A percentile compares a stretch with the other conserved stretches of the same genome.
Evolutionary conservation across 2,113 vertebrate species (phyloP).

Genomic region (Phrynosoma platyrhinos): DNA sequence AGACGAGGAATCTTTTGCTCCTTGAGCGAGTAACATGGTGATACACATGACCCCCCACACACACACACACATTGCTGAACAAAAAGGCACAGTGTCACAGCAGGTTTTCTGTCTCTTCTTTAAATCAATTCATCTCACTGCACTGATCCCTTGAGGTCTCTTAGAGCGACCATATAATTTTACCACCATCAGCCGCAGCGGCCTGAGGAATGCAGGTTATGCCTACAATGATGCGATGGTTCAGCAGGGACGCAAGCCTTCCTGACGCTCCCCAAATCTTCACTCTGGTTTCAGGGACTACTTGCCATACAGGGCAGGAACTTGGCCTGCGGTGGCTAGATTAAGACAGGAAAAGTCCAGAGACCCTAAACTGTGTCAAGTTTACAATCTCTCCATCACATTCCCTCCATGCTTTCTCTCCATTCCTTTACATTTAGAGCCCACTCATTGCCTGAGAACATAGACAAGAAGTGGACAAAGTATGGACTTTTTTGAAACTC

Average conservation of each 20-base stretch:
- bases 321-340: not conserved
- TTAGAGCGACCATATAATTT: too few relatives aligned
- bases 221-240: not conserved
- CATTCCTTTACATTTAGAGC: too few relatives aligned
- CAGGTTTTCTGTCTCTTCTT: too few relatives aligned
- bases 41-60: not conserved
- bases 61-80: too few relatives aligned
- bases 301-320: not conserved
- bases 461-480: too few relatives aligned
- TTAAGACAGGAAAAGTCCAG: not conserved
- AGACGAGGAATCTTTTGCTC: not conserved
- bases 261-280: too few relatives aligned
- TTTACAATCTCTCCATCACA: too few relatives aligned
- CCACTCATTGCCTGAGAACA: too few relatives aligned
- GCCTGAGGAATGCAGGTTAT: not conserved
- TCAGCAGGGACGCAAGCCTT: not conserved
- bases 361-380: not conserved
- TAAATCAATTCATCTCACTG: not conserved
- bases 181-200: not conserved
- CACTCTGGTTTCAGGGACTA: not conserved
- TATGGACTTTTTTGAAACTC: too few relatives aligned
- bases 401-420: not conserved
- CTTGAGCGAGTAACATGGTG: not conserved
- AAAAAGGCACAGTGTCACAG: not conserved
- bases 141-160: not conserved